Evolutionary conservation across 2,797 vertebrate species (phyloP).

Genomic region (Salmo trutta): DNA sequence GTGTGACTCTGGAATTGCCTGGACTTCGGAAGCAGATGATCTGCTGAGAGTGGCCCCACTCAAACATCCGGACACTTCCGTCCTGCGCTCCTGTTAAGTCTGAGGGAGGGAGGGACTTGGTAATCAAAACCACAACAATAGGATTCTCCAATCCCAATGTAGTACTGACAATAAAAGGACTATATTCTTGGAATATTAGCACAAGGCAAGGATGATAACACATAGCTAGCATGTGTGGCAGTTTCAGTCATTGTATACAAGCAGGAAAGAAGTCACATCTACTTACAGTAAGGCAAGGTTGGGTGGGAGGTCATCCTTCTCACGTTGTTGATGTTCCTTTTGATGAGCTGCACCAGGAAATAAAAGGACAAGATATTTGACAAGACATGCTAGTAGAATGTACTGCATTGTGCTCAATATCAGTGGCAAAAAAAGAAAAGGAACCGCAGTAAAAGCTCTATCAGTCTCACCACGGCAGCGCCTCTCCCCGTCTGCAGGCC

Average conservation of each 20-base stretch:
- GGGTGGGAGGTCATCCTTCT: constrained; percentile 99
- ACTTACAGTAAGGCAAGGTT: constrained; percentile 98
- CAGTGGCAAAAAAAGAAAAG: background rate
- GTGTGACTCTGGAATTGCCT: constrained; percentile 92
- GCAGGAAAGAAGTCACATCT: background rate
- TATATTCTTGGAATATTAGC: background rate
- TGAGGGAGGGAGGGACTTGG: constrained; percentile 49
- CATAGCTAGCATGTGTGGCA: background rate
- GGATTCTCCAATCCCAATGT: background rate
- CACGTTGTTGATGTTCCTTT: constrained; percentile 95
- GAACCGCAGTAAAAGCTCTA: background rate
- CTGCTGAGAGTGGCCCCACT: constrained; percentile 98
- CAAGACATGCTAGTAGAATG: background rate
- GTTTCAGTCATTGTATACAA: background rate
- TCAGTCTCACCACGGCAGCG: constrained; percentile 87
- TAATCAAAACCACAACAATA: background rate
- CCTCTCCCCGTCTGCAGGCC: constrained; percentile 93
- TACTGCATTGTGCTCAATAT: background rate
- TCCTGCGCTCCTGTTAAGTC: constrained; percentile 98
- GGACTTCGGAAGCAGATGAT: constrained; percentile 94
- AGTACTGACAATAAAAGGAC: background rate
- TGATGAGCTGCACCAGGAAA: constrained; percentile 84
- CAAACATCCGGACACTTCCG: constrained; percentile 97
- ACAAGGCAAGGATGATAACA: no score
- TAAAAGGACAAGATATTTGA: background rate